phyloP scores from a whole-genome alignment of 2,888 invertebrate genomes.

The Deilephila elpenor region DNA sequence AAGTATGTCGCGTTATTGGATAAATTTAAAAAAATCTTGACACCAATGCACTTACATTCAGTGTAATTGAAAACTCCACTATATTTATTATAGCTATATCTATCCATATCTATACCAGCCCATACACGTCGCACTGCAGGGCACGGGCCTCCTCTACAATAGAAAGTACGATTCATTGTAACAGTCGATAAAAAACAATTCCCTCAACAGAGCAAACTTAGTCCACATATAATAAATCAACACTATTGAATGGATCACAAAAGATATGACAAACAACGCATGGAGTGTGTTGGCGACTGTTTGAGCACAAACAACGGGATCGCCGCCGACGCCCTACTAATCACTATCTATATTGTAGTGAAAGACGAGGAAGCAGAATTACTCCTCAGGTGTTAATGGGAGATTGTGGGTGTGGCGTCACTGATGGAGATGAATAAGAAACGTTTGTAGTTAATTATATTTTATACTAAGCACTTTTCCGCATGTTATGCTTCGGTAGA shows the following conservation, averaged over 20 bases:
- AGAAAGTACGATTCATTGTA: too few species aligned
- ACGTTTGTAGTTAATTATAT: too few species aligned
- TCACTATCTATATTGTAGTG: conserved; percentile 21
- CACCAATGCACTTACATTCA: too few species aligned
- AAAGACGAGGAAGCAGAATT: conserved; percentile 7
- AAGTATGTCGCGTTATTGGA: too few species aligned
- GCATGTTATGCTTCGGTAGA: not conserved
- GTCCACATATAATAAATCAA: not conserved
- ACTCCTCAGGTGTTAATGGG: conserved; percentile 22
- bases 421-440: not conserved
- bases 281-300: conserved; percentile 10
- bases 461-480: too few species aligned
- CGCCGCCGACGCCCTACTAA: conserved; percentile 5
- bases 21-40: too few species aligned
- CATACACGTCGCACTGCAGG: too few species aligned
- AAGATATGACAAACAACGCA: conserved; percentile 20
- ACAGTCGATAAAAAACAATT: not conserved
- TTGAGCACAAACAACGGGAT: conserved; percentile 11
- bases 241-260: conserved; percentile 18
- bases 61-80: not conserved
- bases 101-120: too few species aligned
- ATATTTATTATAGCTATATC: not conserved
- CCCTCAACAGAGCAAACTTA: not conserved
- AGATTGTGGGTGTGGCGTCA: not conserved
- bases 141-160: too few species aligned